Conservation (phyloP, 2,113 vertebrate species). For the Pseudopodoces humilis region DNA sequence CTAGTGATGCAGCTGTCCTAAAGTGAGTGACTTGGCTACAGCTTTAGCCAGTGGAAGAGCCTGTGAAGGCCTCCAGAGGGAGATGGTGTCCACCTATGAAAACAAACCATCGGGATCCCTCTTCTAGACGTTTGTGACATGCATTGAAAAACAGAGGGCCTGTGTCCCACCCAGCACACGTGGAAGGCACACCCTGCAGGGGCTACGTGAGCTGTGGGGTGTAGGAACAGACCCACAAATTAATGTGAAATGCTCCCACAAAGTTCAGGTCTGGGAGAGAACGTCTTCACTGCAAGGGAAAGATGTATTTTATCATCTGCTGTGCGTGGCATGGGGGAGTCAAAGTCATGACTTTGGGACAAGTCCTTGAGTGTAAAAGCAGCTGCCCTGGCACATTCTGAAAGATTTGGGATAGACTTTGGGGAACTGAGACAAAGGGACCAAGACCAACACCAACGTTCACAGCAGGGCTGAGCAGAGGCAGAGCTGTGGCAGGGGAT, state of each 20-base stretch:
- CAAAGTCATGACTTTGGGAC: not conserved
- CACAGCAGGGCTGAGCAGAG: not conserved
- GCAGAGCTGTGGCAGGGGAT: not conserved
- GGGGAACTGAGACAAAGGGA: not conserved
- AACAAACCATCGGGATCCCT: not conserved
- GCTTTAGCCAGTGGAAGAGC: not conserved
- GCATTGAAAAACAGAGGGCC: not conserved
- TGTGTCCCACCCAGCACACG: not conserved
- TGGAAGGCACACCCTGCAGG: not conserved
- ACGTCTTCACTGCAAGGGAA: not conserved
- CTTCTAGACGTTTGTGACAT: not conserved
- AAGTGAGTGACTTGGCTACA: not conserved
- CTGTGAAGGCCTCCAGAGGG: slow-evolving; percentile 57
- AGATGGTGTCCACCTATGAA: slow-evolving; percentile 45
- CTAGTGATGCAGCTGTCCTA: not conserved
- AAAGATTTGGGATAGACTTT: not conserved
- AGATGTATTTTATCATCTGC: not conserved
- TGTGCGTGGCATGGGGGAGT: not conserved
- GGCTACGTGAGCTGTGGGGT: not conserved
- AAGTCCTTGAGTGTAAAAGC: rapidly evolving
- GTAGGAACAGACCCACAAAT: not conserved
- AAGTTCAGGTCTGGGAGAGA: not conserved
- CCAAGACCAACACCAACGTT: not conserved
- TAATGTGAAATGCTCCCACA: not conserved
- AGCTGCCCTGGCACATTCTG: not conserved